Evolutionary conservation across 1,140 invertebrate genomes (phyloP).

Genomic region (Drosophila repleta): DNA sequence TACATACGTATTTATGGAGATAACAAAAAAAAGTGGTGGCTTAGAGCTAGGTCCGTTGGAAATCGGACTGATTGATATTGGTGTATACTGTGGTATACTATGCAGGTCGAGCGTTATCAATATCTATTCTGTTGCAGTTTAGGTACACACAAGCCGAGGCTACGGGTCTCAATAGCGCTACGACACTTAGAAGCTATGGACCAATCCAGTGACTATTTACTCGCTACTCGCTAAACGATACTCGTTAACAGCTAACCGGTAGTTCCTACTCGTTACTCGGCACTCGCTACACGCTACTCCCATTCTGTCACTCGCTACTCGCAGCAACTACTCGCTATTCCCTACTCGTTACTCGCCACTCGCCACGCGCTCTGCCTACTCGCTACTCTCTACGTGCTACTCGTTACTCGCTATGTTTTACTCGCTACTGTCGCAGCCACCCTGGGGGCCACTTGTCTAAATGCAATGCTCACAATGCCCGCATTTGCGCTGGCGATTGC

Average conservation of each 20-base stretch:
- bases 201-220: conserved; percentile 59
- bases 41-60: conserved; percentile 15
- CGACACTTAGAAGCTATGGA: conserved; percentile 62
- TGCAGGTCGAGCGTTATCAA: conserved; percentile 14
- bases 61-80: conserved; percentile 23
- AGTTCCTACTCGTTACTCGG: not conserved
- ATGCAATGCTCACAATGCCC: conserved; percentile 54
- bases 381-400: conserved; percentile 1
- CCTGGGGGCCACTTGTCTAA: conserved; percentile 36
- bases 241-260: not conserved
- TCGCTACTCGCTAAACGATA: conserved; percentile 13
- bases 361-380: not conserved
- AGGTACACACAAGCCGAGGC: conserved; percentile 22
- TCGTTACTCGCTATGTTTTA: conserved; percentile 14
- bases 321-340: conserved; percentile 3
- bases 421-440: conserved; percentile 7
- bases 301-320: conserved; percentile 1
- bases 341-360: conserved; percentile 9
- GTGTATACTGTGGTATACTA: conserved; percentile 24
- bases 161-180: conserved; percentile 30
- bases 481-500: conserved; percentile 18
- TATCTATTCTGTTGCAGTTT: conserved; percentile 10
- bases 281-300: not conserved
- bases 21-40: conserved; percentile 6
- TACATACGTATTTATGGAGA: not conserved